Base-by-base conservation (phyloP, 2,797 vertebrate species). In the Centropyge bicolor region DNA sequence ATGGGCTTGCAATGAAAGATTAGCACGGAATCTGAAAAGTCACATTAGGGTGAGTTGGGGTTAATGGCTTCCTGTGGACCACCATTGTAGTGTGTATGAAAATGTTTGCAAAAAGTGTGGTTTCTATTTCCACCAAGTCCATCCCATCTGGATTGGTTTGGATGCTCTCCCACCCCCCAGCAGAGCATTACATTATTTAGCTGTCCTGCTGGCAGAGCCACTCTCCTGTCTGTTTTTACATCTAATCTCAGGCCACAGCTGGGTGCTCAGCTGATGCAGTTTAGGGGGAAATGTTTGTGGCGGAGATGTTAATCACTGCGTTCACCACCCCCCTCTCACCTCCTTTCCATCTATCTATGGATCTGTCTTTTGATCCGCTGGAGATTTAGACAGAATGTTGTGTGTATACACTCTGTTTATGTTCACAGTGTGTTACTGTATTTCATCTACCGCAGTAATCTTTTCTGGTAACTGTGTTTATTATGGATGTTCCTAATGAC, bases 211-310 rank as follows among this genome's bases (percentile, higher is more conserved):
- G 80, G 71, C 79, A 77, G 48, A 84, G 63, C 75, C 69, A 20
- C 40, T 60, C 68, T 77, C 59, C 64, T 80, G 49, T 82, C 49
- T 68, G 70, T 78, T 92, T 88, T 51, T 62, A 61, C 69, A 31
- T 76, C 80, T 92, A 92, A 91, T 93, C 90, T 85, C 75, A 49
- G 40, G 35, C 38, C 43, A 81, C 90, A 88, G 83, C 84, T 90
- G 84, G 76, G 27, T 61, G 72, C 68, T 79, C 65, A 80, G 43
- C 64, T 85, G 59, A 88, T 86, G 76, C 70, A 78, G 63, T 92
- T 81, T 77, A 77, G 65, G 49, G 51, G 36, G 59, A 83, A 82
- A 81, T 86, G 74, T 89, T 75, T 78, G 68, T 64, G 4, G 55
- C 7, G 3, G 24, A 69, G 55, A 88, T 43, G 79, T 82, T 90